These are phyloP conservation scores for Calameuta filiformis DNA, from an alignment of 2,888 invertebrate genomes.

Conservation along the genomic window DNA sequence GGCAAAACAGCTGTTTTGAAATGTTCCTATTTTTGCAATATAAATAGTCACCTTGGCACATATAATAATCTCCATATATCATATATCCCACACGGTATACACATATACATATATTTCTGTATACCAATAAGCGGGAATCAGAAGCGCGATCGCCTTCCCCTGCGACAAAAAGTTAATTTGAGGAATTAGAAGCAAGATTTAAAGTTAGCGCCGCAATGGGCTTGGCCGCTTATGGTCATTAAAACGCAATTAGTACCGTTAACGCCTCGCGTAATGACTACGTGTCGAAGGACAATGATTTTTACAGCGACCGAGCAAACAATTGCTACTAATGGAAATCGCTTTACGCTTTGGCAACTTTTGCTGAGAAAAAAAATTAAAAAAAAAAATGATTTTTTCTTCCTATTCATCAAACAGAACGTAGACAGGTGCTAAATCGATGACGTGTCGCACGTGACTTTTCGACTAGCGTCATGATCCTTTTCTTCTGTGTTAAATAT, in stretches of 20 bases:
- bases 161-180: background rate
- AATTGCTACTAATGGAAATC: background rate
- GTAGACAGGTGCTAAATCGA: conserved; percentile 5
- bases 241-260: background rate
- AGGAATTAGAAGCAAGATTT: background rate
- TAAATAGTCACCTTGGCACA: background rate
- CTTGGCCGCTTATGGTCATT: background rate
- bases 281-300: background rate
- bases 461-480: background rate
- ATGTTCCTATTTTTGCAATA: background rate
- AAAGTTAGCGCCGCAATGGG: background rate
- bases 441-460: conserved; percentile 3
- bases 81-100: too few species aligned
- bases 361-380: background rate
- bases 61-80: background rate
- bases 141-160: background rate
- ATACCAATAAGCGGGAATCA: background rate
- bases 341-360: background rate
- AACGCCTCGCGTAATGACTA: background rate
- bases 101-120: background rate
- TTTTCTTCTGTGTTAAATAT: background rate
- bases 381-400: background rate
- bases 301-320: background rate
- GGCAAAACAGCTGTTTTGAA: background rate
- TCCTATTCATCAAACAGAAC: conserved; percentile 13